Evolutionary conservation across 30 jellyfish, hydroid and myxozoan genomes (phyloP), one percentile per base, ranked within the genome.

Genomic region (Aurelia aurita): DNA sequence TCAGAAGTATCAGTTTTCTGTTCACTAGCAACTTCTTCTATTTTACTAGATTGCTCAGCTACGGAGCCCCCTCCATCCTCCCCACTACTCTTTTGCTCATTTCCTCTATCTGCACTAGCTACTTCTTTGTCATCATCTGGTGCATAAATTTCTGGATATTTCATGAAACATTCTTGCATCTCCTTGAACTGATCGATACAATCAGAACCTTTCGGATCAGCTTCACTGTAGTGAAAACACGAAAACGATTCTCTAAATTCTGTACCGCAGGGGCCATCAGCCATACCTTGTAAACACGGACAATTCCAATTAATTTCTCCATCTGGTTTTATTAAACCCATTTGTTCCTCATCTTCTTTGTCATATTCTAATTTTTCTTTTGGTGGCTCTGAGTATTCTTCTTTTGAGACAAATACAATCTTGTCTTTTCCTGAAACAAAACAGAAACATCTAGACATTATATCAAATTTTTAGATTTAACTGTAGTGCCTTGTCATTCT

Each of bases 301-400:
- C 99, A 96, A 29, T 96, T 95, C 99, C 99, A 96, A 77, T 96
- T 96, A 0, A 96, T 91, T n/a, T 87, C 98, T 4, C 99, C 99
- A 91, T 90, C 88, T 0, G 95, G 97, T 66, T 75, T 87, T 18
- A 96, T 91, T 28, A 96, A 63, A 18, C 99, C 99, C 88, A 66
- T 70, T 18, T 96, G 89, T 44, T 85, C 95, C 51, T 93, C 97
- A 65, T 83, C 98, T 6, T 90, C 96, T 27, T 83, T 82, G 27
- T 91, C 96, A 34, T 76, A 78, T 31, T 66, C 78, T 27, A 84
- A 70, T 9, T 72, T 69, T 10, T 60, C 86, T 59, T 67, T 61
- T 13, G 89, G 34, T 5, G 95, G 85, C 45, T 92, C 89, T 22
- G 68, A 34, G 58, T 45, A 75, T 44, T 92, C 98, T 26, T 92